phyloP scores from a whole-genome alignment of 2,888 invertebrate species.

The Tyria jacobaeae region DNA sequence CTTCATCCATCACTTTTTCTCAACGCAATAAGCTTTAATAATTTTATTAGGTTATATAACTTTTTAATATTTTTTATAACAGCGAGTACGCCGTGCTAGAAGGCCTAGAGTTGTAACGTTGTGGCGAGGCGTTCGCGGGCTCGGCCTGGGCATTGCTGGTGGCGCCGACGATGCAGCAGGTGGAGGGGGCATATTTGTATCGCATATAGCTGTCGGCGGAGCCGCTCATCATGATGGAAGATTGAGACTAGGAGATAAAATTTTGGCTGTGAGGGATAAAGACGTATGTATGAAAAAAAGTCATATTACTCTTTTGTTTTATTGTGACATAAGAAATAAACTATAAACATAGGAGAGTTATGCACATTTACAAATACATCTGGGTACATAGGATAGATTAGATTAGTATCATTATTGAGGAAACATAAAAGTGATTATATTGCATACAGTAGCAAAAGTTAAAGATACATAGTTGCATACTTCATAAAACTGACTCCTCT shows the following conservation, averaged over 20 bases:
- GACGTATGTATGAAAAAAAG: constrained; percentile 68
- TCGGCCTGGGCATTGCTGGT: constrained; percentile 82
- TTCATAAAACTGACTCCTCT: too few relatives aligned
- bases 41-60: too few relatives aligned
- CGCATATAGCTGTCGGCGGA: constrained; percentile 82
- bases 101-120: constrained; percentile 78
- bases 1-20: too few relatives aligned
- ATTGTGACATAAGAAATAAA: too few relatives aligned
- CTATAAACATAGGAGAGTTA: too few relatives aligned
- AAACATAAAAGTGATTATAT: too few relatives aligned
- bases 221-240: constrained; percentile 82
- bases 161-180: constrained; percentile 82
- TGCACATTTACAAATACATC: too few relatives aligned
- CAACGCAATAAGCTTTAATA: not conserved
- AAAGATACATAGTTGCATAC: too few relatives aligned
- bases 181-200: constrained; percentile 82
- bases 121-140: constrained; percentile 79
- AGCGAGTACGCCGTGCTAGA: constrained; percentile 80
- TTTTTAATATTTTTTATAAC: too few relatives aligned
- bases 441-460: too few relatives aligned
- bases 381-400: too few relatives aligned
- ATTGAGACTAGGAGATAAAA: constrained; percentile 82
- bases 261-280: constrained; percentile 82
- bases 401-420: too few relatives aligned
- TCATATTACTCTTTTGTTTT: not conserved